Base-by-base conservation (phyloP, 2,113 vertebrate genomes). In the Lepisosteus osseus region DNA sequence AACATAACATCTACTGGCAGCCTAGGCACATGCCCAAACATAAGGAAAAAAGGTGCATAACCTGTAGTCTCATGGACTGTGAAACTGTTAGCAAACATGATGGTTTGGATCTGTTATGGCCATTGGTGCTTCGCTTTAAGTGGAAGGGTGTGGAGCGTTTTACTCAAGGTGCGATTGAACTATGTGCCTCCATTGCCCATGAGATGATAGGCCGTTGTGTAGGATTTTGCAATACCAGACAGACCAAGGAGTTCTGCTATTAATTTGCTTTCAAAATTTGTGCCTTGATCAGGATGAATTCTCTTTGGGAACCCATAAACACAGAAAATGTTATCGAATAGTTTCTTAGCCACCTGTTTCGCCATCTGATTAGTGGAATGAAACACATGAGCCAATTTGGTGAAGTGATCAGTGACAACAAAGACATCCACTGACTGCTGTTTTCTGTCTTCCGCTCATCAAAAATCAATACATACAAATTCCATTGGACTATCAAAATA, bases 31-130 rank as follows among this genome's bases (percentile, higher is more conserved):
- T 6, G 11, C 0, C 77, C 65, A 65, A 75, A 80, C 78, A 77
- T 77, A 1, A 77, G 55, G n/a, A 70, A 78, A 40, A 83, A 76
- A 0, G 66, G 77, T 6, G 71, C n/a, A 13, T 71, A 79, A 0
- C 72, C 69, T 3, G 69, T 77, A 12, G 74, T 78, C 55, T 74
- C 51, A 57, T 74, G 17, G 5, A 70, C 70, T 3, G 70, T 62
- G 4, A 72, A 73, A 56, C 76, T 77, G 2, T 83, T 77, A 41
- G 64, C 64, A 13, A 79, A 83, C 3, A 63, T 76, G 4, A 78
- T 41, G 3, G 72, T 77, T 29, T 73, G 76, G 1, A 80, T 61
- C 0, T 17, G 29, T 3, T 3, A 4, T 0, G 72, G 78, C 72
- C 76, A 78, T 8, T 74, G 51, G n/a, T 78, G 74, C 43, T 78